Percentiles rank a stretch among this genome's conserved stretches.
phyloP scores from a whole-genome alignment of 2,888 invertebrate species.

The Aphodius sticticus region DNA sequence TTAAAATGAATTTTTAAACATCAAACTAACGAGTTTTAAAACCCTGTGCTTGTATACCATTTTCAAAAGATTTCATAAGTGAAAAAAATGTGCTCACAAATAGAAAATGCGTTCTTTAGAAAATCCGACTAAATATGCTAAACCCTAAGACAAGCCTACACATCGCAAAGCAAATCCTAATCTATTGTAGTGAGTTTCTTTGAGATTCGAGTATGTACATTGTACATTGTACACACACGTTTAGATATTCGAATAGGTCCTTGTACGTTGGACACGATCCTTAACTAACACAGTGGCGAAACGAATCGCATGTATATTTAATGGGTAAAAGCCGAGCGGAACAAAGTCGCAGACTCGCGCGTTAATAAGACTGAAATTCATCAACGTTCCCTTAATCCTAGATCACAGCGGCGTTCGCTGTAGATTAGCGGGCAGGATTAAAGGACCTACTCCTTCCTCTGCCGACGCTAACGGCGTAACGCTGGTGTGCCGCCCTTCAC shows the following conservation, averaged over 20 bases:
- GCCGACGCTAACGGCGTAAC: slow-evolving; percentile 15
- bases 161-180: no score
- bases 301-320: slow-evolving; percentile 37
- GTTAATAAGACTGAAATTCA: slow-evolving; percentile 50
- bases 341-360: slow-evolving; percentile 46
- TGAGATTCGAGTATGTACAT: no score
- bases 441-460: slow-evolving; percentile 30
- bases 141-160: no score
- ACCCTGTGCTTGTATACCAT: no score
- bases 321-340: slow-evolving; percentile 45
- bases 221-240: no score
- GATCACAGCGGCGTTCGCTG: slow-evolving; percentile 50
- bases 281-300: slow-evolving; percentile 32
- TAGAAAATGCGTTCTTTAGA: no score
- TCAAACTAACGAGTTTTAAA: no score
- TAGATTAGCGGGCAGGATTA: slow-evolving; percentile 48
- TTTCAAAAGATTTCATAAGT: no score
- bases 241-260: background rate
- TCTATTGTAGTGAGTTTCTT: no score
- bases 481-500: background rate
- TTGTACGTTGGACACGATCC: slow-evolving; percentile 8
- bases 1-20: no score
- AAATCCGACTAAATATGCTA: no score
- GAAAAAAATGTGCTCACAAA: no score
- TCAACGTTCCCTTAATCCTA: slow-evolving; percentile 50